phyloP scores from a whole-genome alignment of 1,140 invertebrate species.

The Drosophila punjabiensis region DNA sequence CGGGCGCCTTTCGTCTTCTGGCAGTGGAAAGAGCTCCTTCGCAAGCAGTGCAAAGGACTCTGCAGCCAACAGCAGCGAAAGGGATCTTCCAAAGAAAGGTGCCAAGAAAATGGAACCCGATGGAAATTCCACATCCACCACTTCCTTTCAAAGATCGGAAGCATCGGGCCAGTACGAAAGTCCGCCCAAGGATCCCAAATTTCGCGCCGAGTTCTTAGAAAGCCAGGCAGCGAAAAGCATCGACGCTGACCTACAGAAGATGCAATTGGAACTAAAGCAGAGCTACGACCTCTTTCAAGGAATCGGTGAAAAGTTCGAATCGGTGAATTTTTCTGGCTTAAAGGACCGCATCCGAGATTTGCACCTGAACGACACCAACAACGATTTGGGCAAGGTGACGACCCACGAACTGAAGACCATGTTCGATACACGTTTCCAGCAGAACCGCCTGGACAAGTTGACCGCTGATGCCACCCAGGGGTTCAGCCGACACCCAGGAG shows the following conservation, averaged over 20 bases:
- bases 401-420: slow-evolving; percentile 60
- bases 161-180: neutral
- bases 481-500: slow-evolving; percentile 77
- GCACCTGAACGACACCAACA: slow-evolving; percentile 52
- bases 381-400: slow-evolving; percentile 43
- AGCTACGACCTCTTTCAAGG: slow-evolving; percentile 75
- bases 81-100: neutral
- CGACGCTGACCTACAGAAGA: slow-evolving; percentile 70
- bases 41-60: slow-evolving; percentile 39
- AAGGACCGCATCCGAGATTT: slow-evolving; percentile 72
- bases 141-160: slow-evolving; percentile 11
- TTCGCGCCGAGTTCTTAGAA: slow-evolving; percentile 49
- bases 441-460: slow-evolving; percentile 67
- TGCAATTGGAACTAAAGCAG: slow-evolving; percentile 65
- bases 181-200: slow-evolving; percentile 15
- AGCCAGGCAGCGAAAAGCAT: slow-evolving; percentile 50
- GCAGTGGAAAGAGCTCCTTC: neutral
- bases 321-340: slow-evolving; percentile 63
- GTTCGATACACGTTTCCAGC: slow-evolving; percentile 57
- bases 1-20: slow-evolving; percentile 10
- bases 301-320: slow-evolving; percentile 72
- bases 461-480: slow-evolving; percentile 59
- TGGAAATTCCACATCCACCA: slow-evolving; percentile 3
- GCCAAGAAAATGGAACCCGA: neutral
- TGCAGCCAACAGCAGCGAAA: slow-evolving; percentile 17